phyloP scores from a whole-genome alignment of 2,888 invertebrate species.

The Tortricodes alternella region DNA sequence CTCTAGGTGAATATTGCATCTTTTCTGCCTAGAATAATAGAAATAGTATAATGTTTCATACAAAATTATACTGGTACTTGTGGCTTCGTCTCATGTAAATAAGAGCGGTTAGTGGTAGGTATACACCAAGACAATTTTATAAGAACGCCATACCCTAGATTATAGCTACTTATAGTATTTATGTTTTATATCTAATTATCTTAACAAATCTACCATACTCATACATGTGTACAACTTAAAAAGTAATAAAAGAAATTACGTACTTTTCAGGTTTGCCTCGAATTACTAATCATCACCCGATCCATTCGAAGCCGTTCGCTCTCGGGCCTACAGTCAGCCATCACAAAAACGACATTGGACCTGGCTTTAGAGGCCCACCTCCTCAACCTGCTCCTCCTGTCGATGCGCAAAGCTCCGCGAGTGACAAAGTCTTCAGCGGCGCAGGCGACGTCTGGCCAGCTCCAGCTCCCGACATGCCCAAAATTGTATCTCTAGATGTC shows the following conservation, averaged over 20 bases:
- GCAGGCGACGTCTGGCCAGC: slow-evolving; percentile 93
- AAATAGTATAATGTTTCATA: too few relatives aligned
- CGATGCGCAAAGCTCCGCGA: slow-evolving; percentile 81
- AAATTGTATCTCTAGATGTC: slow-evolving; percentile 95
- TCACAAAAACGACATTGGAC: slow-evolving; percentile 76
- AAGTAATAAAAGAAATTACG: too few relatives aligned
- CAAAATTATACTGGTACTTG: too few relatives aligned
- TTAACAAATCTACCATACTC: too few relatives aligned
- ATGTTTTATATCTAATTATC: too few relatives aligned
- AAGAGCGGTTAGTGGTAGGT: too few relatives aligned
- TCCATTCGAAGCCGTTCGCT: slow-evolving; percentile 74
- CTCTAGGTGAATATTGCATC: slow-evolving; percentile 57
- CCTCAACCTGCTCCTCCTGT: slow-evolving; percentile 73
- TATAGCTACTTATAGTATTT: too few relatives aligned
- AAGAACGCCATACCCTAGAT: too few relatives aligned
- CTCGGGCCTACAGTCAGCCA: slow-evolving; percentile 73
- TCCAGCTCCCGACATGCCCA: slow-evolving; percentile 94
- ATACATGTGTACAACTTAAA: too few relatives aligned
- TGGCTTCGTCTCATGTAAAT: too few relatives aligned
- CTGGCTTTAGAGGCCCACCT: slow-evolving; percentile 89
- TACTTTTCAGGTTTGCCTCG: slow-evolving; percentile 70
- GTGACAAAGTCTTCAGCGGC: slow-evolving; percentile 82
- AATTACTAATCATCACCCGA: slow-evolving; percentile 77
- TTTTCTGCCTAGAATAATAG: neutral
- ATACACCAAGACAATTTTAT: too few relatives aligned